These are phyloP conservation scores for Zootermopsis nevadensis DNA, from an alignment of 2,888 invertebrate species.

Conservation along the genomic window DNA sequence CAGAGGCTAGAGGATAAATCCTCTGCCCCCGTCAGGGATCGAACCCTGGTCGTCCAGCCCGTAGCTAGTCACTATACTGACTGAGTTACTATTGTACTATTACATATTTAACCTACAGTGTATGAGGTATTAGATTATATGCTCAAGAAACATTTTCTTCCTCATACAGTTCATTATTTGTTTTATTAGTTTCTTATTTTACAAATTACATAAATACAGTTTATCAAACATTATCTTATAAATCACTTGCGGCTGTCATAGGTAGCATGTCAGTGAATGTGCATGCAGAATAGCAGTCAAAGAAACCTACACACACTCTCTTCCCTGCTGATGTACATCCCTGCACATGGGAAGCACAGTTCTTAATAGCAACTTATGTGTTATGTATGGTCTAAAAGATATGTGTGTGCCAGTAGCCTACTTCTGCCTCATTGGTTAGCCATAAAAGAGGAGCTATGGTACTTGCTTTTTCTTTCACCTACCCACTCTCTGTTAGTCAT, in stretches of 20 bases:
- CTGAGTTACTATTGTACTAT: too few relatives aligned
- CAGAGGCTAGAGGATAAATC: too few relatives aligned
- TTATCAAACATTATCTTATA: background rate
- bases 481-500: constrained; percentile 30
- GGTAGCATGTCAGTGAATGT: background rate
- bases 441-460: background rate
- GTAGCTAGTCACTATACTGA: too few relatives aligned
- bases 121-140: background rate
- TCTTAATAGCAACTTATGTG: background rate
- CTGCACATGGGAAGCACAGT: background rate
- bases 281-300: background rate
- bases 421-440: constrained; percentile 15
- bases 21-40: too few relatives aligned
- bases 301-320: background rate
- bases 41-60: too few relatives aligned
- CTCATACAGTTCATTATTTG: background rate
- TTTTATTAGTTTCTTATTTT: background rate
- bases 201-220: background rate
- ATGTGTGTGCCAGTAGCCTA: constrained; percentile 22
- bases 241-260: background rate
- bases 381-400: background rate
- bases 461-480: constrained; percentile 22
- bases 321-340: background rate
- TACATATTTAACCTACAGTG: background rate
- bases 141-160: background rate